Evolutionary conservation across 1,140 invertebrate genomes (phyloP).

Genomic region (Trichomalopsis sarcophagae): DNA sequence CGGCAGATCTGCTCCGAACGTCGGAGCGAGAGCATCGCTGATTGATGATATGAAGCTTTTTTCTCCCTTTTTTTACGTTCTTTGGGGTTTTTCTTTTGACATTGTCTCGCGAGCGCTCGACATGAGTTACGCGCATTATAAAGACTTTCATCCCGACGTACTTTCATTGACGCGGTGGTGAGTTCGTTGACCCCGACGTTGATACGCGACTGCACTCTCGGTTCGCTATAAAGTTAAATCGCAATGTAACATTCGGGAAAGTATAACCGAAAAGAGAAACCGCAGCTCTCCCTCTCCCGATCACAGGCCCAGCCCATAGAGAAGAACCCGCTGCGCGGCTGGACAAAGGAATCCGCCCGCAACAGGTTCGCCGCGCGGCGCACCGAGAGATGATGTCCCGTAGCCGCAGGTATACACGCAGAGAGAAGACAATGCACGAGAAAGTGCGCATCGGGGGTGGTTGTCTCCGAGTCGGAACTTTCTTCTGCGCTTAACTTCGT

Average conservation of each 20-base stretch:
- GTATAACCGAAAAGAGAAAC: too few relatives aligned
- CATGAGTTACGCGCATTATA: too few relatives aligned
- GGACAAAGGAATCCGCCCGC: slow-evolving; percentile 25
- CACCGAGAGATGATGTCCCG: slow-evolving; percentile 27
- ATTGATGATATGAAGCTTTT: neutral
- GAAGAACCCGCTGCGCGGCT: neutral
- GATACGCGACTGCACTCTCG: neutral
- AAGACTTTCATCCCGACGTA: neutral
- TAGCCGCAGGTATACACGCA: neutral
- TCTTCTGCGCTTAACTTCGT: neutral
- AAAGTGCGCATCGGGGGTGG: neutral
- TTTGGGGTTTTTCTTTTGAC: neutral
- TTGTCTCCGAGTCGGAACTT: neutral
- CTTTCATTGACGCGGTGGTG: neutral
- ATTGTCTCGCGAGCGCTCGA: too few relatives aligned
- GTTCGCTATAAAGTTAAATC: too few relatives aligned
- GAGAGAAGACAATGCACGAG: neutral
- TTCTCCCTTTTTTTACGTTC: neutral
- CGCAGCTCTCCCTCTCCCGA: too few relatives aligned
- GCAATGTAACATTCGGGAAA: too few relatives aligned
- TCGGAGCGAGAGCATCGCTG: slow-evolving; percentile 2
- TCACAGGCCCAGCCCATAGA: neutral
- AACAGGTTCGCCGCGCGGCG: slow-evolving; percentile 26
- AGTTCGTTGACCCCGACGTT: neutral
- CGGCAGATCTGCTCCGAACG: neutral